Evolutionary conservation across 1,140 invertebrate genomes (phyloP), one percentile per base, ranked within the genome.

Genomic region (Drosophila orosa): DNA sequence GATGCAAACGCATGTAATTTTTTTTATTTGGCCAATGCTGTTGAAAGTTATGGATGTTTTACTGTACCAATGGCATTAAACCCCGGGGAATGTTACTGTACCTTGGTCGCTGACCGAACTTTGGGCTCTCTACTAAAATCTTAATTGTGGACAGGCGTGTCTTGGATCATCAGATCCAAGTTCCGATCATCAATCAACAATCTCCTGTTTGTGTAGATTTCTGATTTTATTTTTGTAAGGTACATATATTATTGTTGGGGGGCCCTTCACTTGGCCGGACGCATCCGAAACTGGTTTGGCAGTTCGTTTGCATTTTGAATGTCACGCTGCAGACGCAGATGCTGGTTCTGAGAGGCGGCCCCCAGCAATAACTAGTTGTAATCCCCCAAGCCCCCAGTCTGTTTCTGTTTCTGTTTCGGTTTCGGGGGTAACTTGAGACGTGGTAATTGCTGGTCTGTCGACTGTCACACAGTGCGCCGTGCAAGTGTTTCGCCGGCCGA

Each of bases 251-350:
- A n/a, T n/a, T 27, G 19, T 35, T 37, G 15, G 27, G 44, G n/a
- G 37, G 45, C 74, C 65, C 74, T 69, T 71, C 74, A 75, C 72
- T 65, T 52, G 58, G 47, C 56, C 73, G 73, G 52, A 69, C 74
- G 74, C 74, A 78, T 77, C 65, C 13, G 52, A 78, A 75, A 78
- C 74, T 71, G 74, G 74, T 78, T 76, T 77, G 47, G 22, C 22
- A 72, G 40, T 31, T 57, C 72, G 71, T 74, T 74, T 76, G 73
- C 73, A 76, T 76, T 75, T 76, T 76, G 73, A 76, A 76, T 76
- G 73, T 76, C 73, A 76, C 54, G 73, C 45, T 76, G 62, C 62
- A 74, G 72, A 63, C 44, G 39, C 24, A 48, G 29, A 31, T 66
- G 58, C 73, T 76, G 47, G 74, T 76, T 76, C 73, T 76, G 62